Conservation (phyloP, 2,113 vertebrate genomes). For the Edolisoma coerulescens region DNA sequence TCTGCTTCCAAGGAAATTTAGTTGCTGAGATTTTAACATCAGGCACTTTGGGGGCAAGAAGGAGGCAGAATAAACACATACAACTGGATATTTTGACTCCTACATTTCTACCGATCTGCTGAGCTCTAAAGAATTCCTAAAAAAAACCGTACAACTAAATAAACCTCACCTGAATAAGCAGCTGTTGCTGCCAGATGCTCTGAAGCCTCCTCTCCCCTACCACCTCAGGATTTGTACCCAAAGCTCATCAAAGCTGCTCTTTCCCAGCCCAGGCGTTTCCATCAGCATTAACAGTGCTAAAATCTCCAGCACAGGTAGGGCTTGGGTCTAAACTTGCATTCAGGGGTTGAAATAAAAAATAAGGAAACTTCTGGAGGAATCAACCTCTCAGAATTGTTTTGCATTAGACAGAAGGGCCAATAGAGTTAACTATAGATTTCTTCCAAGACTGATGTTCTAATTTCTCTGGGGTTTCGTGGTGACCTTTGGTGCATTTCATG, state of each 20-base stretch:
- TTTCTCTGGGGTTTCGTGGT: conserved; percentile 16
- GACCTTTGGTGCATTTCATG: conserved; percentile 53
- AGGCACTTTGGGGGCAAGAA: background rate
- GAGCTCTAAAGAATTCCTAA: background rate
- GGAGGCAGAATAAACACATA: background rate
- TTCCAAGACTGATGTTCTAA: conserved; percentile 37
- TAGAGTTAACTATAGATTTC: background rate
- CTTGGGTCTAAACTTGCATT: background rate
- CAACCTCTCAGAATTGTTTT: background rate
- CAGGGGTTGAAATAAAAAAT: background rate
- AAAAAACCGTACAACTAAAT: background rate
- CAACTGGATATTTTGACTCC: background rate
- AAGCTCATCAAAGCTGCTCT: background rate
- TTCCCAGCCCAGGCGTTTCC: background rate
- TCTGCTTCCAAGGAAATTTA: background rate
- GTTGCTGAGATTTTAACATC: background rate
- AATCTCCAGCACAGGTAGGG: background rate
- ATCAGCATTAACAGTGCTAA: background rate
- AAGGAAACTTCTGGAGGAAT: background rate
- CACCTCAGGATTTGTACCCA: background rate
- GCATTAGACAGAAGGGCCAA: background rate
- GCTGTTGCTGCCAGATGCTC: background rate
- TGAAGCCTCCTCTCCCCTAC: background rate
- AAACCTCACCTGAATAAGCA: background rate
- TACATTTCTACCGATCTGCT: background rate